Percentiles rank a stretch among this genome's conserved stretches.
Evolutionary conservation across 2,113 vertebrate genomes (phyloP).

Genomic region (Xenopus laevis): DNA sequence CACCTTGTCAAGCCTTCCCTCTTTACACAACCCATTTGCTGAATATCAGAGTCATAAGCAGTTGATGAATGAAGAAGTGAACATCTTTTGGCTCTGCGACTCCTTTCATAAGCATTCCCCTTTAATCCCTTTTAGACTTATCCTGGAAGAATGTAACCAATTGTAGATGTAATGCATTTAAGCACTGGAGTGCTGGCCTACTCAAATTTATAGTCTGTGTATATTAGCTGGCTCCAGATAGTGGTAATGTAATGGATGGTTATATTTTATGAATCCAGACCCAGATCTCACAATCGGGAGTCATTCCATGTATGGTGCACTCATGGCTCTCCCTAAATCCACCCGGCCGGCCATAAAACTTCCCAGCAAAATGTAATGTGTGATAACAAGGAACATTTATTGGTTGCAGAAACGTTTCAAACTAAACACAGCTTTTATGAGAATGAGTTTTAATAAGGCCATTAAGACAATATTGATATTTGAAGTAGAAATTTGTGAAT

Average conservation of each 20-base stretch:
- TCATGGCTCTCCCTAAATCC: slow-evolving; percentile 54
- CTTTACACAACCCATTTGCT: slow-evolving; percentile 55
- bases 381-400: slow-evolving; percentile 61
- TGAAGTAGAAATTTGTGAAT: slow-evolving; percentile 50
- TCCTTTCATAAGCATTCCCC: slow-evolving; percentile 48
- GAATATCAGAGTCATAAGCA: slow-evolving; percentile 56
- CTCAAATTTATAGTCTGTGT: slow-evolving; percentile 87
- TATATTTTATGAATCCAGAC: slow-evolving; percentile 69
- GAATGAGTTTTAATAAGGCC: slow-evolving; percentile 48
- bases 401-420: slow-evolving; percentile 56
- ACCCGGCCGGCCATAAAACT: slow-evolving; percentile 56
- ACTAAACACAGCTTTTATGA: slow-evolving; percentile 57
- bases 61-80: slow-evolving; percentile 57
- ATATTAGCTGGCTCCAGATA: slow-evolving; percentile 87
- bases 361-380: slow-evolving; percentile 54
- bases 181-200: slow-evolving; percentile 57
- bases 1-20: slow-evolving; percentile 54
- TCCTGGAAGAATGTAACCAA: slow-evolving; percentile 57
- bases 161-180: slow-evolving; percentile 50
- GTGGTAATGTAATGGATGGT: slow-evolving; percentile 67
- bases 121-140: slow-evolving; percentile 51
- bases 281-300: slow-evolving; percentile 56
- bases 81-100: slow-evolving; percentile 50
- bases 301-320: slow-evolving; percentile 71
- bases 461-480: slow-evolving; percentile 46